Base-by-base conservation (phyloP, 2,797 vertebrate species). In the Pangasius larnaudii region DNA sequence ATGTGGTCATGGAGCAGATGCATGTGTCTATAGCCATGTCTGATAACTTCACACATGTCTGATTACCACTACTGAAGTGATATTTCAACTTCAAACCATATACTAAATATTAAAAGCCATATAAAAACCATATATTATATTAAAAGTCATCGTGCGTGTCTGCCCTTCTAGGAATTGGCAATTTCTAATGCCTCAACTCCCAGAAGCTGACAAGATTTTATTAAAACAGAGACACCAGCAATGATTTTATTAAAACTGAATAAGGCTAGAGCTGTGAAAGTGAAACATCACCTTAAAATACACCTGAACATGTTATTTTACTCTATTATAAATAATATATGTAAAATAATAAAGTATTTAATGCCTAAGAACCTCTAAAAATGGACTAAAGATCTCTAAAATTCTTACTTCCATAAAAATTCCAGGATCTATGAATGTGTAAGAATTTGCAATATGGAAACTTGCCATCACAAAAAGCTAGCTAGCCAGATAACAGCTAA, bases 121-220 rank as follows among this genome's bases (percentile, higher is more conserved):
- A 39, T 39, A 39, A 39, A 39, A 53, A 24, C 46, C 22, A 30
- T 10, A 65, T 49, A 51, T 65, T 49, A 61, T 67, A 65, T 83
- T 49, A 18, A 83, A 49, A 84, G 39, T 67, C 61, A 5, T 10
- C 9, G 14, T 19, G 61, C 14, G 18, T 67, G 61, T 67, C n/a
- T 16, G 27, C 16, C 18, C 61, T 84, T 67, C 1, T n/a, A 67
- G 61, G 27, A 24, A 30, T 83, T 65, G 39, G 39, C 80, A 30
- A 27, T 30, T 67, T 82, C 11, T 49, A 46, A 67, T 84, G n/a
- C 81, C 81, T 67, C n/a, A 33, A 67, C 27, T 51, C 81, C 58
- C 69, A 78, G 33, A 53, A 27, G 74, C 80, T 67, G n/a, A 65
- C 61, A 82, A 63, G 81, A 67, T 84, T 84, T 84, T 84, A 84